Evolutionary conservation across 2,888 invertebrate genomes (phyloP), one percentile per base, ranked within the genome.

Genomic region (Drosophila anomelani): DNA sequence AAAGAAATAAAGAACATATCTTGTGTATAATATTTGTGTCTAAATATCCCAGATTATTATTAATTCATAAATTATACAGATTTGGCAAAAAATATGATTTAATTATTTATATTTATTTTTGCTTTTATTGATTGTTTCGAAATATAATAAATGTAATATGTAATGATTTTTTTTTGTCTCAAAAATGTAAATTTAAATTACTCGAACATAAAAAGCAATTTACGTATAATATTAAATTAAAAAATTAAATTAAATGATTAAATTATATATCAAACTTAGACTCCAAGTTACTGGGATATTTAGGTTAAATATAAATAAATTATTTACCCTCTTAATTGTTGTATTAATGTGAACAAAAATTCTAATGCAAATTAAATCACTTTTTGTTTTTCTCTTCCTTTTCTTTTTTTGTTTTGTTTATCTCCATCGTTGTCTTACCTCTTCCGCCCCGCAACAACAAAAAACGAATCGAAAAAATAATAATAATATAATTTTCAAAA

Each of bases 301-400:
- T 32, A 41, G 29, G 1, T 6, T 4, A 9, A 15, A 32, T 41
- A 39, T 58, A 10, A 13, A 60, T 49, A 20, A 12, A 46, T 20
- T 23, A 4, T 13, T 29, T 0, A 29, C 13, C 39, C 56, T 41
- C 34, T 20, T 55, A 29, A 67, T 54, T 67, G 58, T 59, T 69
- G 70, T 70, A 70, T 38, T 69, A 51, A 57, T 68, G 49, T 69
- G 51, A 58, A 58, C 13, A 68, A 23, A 55, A 81, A 80, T 81
- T 85, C 85, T 86, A 86, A 86, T 85, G 77, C 78, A 73, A 78
- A 82, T 74, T 66, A 79, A 77, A 55, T 77, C 60, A 67, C 47
- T 61, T 81, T 80, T 83, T 79, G 80, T 85, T 74, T 85, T 41
- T 86, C 84, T 82, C 82, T 51, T 44, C 54, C 39, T 44, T 36